A percentile compares a stretch with the other conserved stretches of the same genome.
These are phyloP conservation scores for Belgica antarctica DNA, from an alignment of 2,888 invertebrate species.

Conservation along the genomic window DNA sequence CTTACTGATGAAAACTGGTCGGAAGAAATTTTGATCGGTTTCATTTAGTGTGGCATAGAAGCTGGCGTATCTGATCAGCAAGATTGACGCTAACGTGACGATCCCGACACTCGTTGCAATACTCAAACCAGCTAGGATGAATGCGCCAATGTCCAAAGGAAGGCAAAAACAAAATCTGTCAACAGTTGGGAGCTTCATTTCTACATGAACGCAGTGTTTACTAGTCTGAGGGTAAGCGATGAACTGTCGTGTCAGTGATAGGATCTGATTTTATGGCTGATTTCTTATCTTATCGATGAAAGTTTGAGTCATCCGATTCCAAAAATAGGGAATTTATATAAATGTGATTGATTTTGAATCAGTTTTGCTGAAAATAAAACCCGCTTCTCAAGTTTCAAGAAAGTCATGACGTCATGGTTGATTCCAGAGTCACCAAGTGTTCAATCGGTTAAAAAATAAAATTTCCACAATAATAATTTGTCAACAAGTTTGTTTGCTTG, in stretches of 20 bases:
- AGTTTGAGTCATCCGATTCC: neutral
- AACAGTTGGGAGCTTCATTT: slow-evolving; percentile 8
- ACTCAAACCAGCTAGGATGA: neutral
- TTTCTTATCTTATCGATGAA: too few relatives aligned
- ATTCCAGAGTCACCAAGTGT: too few relatives aligned
- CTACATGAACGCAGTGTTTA: too few relatives aligned
- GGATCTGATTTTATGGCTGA: neutral
- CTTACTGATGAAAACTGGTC: neutral
- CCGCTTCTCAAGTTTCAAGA: too few relatives aligned
- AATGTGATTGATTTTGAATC: too few relatives aligned
- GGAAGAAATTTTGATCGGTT: slow-evolving; percentile 4
- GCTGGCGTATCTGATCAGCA: neutral
- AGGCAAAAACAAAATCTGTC: slow-evolving; percentile 11
- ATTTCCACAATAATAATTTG: neutral
- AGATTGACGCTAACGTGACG: neutral
- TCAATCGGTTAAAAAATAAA: neutral
- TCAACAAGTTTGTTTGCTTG: neutral
- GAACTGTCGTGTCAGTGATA: neutral
- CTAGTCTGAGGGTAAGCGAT: neutral
- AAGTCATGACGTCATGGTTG: too few relatives aligned
- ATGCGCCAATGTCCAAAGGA: neutral
- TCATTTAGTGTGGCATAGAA: neutral
- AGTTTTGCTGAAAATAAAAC: too few relatives aligned
- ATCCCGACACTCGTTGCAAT: neutral
- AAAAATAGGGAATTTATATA: too few relatives aligned